Conservation (phyloP, 1,140 invertebrate genomes). For the Amphibalanus amphitrite region DNA sequence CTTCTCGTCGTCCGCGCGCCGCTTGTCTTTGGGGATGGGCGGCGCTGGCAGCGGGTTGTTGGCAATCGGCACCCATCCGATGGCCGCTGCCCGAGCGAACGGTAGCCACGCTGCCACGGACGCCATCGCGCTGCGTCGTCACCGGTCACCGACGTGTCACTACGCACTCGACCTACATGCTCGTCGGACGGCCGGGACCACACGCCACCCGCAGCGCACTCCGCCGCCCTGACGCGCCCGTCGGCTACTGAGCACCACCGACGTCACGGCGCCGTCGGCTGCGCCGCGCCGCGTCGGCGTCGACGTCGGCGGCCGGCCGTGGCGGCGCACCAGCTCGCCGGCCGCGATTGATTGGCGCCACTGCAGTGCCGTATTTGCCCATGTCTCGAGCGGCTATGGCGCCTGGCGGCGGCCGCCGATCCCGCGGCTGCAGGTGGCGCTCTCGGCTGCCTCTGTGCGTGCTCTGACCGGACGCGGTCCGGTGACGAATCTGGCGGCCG, state of each 20-base stretch:
- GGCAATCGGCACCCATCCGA: slow-evolving; percentile 90
- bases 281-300: slow-evolving; percentile 6
- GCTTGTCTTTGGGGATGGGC: slow-evolving; percentile 70
- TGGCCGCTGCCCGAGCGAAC: slow-evolving; percentile 96
- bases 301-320: slow-evolving; percentile 7
- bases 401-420: too few relatives aligned
- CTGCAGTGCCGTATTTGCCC: too few relatives aligned
- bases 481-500: too few relatives aligned
- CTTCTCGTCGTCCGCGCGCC: slow-evolving; percentile 74
- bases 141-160: slow-evolving; percentile 14
- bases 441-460: too few relatives aligned
- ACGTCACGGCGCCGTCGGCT: too few relatives aligned
- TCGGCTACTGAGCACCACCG: slow-evolving; percentile 9
- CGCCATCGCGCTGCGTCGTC: slow-evolving; percentile 53
- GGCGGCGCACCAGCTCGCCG: not conserved
- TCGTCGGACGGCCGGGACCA: slow-evolving; percentile 7
- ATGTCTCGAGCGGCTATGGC: too few relatives aligned
- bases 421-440: too few relatives aligned
- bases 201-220: slow-evolving; percentile 8
- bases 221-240: slow-evolving; percentile 10
- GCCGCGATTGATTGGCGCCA: not conserved
- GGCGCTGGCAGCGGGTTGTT: slow-evolving; percentile 86
- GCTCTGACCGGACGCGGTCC: too few relatives aligned
- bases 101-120: slow-evolving; percentile 99
- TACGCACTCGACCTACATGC: slow-evolving; percentile 9